Conservation (phyloP, 2,888 invertebrate species). For the Lottia gigantea region DNA sequence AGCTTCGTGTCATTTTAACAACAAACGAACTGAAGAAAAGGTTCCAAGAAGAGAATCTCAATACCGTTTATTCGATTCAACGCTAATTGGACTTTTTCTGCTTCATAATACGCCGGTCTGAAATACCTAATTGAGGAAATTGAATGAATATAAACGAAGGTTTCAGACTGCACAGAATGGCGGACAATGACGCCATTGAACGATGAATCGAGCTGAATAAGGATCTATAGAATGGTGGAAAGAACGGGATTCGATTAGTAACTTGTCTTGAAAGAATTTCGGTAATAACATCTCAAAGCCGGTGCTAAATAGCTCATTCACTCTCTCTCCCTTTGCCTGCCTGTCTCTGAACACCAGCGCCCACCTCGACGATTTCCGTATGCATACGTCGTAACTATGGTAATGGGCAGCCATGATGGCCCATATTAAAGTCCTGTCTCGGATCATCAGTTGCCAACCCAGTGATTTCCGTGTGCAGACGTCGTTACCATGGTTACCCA, state of each 20-base stretch:
- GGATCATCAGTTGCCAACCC: too few relatives aligned
- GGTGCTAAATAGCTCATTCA: conserved; percentile 11
- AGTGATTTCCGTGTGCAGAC: too few relatives aligned
- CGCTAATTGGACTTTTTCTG: conserved; percentile 32
- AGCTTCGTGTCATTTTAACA: conserved; percentile 1
- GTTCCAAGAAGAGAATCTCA: neutral
- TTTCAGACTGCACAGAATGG: conserved; percentile 30
- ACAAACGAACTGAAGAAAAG: conserved; percentile 2
- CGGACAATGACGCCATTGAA: conserved; percentile 28
- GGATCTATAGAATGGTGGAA: conserved; percentile 15
- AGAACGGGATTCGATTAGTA: conserved; percentile 20
- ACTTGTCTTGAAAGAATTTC: conserved; percentile 16
- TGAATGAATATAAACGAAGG: conserved; percentile 44
- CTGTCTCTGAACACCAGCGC: too few relatives aligned
- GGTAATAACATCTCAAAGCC: conserved; percentile 5
- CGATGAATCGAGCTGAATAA: conserved; percentile 19
- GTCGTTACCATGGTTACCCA: too few relatives aligned
- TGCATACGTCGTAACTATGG: too few relatives aligned
- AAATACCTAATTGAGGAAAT: conserved; percentile 37
- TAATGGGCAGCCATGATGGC: too few relatives aligned
- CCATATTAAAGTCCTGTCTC: too few relatives aligned
- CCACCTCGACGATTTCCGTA: too few relatives aligned
- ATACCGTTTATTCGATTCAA: conserved; percentile 7
- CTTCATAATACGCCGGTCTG: conserved; percentile 29
- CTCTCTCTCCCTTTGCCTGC: neutral